These are phyloP conservation scores for Exocentrus adspersus DNA, from an alignment of 2,888 invertebrate species.

Conservation along the genomic window DNA sequence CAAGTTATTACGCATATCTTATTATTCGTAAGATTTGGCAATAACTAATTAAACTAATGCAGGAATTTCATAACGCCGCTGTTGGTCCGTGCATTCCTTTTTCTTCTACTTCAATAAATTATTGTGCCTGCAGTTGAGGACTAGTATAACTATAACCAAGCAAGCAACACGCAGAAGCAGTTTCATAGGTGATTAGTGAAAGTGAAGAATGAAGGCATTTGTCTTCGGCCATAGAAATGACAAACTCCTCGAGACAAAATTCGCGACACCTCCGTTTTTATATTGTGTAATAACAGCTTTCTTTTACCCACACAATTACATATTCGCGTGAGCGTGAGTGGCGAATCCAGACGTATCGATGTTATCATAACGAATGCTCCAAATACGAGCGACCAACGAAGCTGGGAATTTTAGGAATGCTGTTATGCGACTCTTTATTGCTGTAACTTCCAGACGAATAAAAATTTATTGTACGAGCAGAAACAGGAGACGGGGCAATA, in stretches of 20 bases:
- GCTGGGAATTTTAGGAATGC: conserved; percentile 15
- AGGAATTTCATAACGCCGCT: conserved; percentile 21
- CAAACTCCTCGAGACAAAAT: neutral
- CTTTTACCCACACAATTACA: conserved; percentile 6
- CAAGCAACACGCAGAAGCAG: no score
- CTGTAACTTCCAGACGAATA: neutral
- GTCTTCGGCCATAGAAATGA: neutral
- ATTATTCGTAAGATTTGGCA: conserved; percentile 16
- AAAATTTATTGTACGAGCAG: no score
- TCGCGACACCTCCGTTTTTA: neutral
- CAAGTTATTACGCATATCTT: neutral
- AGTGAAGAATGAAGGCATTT: neutral
- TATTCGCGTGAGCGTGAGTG: conserved; percentile 5
- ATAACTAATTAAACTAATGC: conserved; percentile 21
- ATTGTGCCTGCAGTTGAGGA: no score
- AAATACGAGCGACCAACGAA: conserved; percentile 14
- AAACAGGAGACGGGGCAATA: no score
- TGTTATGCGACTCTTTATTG: conserved; percentile 8
- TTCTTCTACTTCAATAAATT: neutral
- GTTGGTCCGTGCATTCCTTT: conserved; percentile 13
- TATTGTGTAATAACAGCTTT: conserved; percentile 6
- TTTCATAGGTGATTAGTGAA: conserved; percentile 11
- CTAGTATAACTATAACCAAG: no score
- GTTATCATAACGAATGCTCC: conserved; percentile 10
- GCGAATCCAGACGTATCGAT: conserved; percentile 13